Evolutionary conservation across 2,888 invertebrate species (phyloP), one percentile per base, ranked within the genome.

Genomic region (Microchrysa polita): DNA sequence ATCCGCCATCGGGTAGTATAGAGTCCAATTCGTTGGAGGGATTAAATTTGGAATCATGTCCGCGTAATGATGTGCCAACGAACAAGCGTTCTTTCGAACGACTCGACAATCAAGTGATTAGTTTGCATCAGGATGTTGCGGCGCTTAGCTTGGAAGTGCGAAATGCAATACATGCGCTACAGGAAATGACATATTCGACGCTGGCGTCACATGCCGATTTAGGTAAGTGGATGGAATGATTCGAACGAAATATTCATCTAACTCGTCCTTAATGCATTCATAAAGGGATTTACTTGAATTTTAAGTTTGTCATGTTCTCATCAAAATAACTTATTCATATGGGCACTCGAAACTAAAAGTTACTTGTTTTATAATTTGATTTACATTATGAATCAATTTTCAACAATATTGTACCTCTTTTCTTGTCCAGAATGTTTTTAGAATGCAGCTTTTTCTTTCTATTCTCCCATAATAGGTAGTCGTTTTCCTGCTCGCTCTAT

Each of bases 71-170:
- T 4, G 76, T 77, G n/a, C 77, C 78, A 16, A 72, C 61, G 18
- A 82, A 82, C 71, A 80, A 81, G 14, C 81, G 79, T 0, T 83
- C 84, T 7, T 90, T 92, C 14, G 95, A 94, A 79, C 87, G 92
- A 78, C 86, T 95, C 53, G 95, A 95, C 81, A 91, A 91, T 0
- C 94, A 94, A 83, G 92, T 95, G 65, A 90, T 92, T 14, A 91
- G 91, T 59, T 84, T 95, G 76, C 94, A 95, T 81, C 93, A 94
- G 79, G 94, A 95, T 82, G 94, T 95, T 20, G 93, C 93, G 0
- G 91, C 93, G 23, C 88, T 95, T 55, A 94, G 94, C 81, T 90
- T 91, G 83, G 95, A 94, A 91, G 93, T 94, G 67, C 88, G 93
- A 55, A 90, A 92, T 81, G 94, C 94, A 9, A 93, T 94, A 76